A percentile compares a stretch with the other conserved stretches of the same genome.
Conservation (phyloP, 2,888 invertebrate genomes). For the Ornithoptera priamus region DNA sequence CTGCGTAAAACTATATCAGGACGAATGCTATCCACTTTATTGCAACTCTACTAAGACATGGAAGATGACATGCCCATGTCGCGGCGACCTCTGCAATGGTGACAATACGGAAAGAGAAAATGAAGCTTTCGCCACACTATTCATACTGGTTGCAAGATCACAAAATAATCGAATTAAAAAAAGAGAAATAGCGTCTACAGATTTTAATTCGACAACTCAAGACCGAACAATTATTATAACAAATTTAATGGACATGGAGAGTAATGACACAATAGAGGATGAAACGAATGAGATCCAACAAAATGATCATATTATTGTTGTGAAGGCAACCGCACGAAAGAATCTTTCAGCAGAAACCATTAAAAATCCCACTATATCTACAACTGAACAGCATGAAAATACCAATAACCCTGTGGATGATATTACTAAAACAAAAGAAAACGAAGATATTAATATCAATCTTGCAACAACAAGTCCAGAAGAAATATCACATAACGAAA, state of each 20-base stretch:
- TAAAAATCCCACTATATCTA: not conserved
- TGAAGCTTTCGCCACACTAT: constrained; percentile 56
- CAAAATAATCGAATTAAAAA: constrained; percentile 39
- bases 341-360: constrained; percentile 7
- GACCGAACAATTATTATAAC: constrained; percentile 34
- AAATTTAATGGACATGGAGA: constrained; percentile 36
- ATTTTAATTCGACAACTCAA: constrained; percentile 31
- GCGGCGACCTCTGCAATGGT: constrained; percentile 69
- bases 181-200: constrained; percentile 30
- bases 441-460: not conserved
- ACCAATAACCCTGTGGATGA: constrained; percentile 2
- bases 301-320: constrained; percentile 32
- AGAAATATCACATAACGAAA: constrained; percentile 2
- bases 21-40: constrained; percentile 68
- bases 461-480: not conserved
- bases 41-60: constrained; percentile 68
- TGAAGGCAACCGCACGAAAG: constrained; percentile 16
- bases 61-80: constrained; percentile 71
- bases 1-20: constrained; percentile 71
- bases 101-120: constrained; percentile 58
- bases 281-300: constrained; percentile 21
- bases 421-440: constrained; percentile 1
- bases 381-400: not conserved
- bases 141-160: constrained; percentile 36
- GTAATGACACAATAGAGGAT: constrained; percentile 28